Evolutionary conservation across 2,888 invertebrate species (phyloP), one percentile per base, ranked within the genome.

Genomic region (Oscheius sp.): DNA sequence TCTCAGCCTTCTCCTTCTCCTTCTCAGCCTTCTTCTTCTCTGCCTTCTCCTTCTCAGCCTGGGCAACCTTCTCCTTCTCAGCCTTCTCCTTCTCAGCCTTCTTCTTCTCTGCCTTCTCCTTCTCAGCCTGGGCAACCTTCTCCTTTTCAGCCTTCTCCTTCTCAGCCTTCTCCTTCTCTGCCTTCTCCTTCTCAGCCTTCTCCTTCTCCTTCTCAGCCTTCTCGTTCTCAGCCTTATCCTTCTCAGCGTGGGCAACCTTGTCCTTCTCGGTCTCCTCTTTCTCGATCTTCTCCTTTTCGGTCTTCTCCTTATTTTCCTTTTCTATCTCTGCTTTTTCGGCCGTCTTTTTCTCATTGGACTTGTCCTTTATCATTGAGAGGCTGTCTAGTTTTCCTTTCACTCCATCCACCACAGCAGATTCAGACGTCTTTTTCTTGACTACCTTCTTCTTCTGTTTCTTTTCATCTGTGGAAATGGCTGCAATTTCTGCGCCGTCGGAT

Each of bases 171-270:
- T 42, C 58, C 11, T 47, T 50, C 29, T 73, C 50, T 1, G 47
- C 47, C 48, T 48, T 42, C 1, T 71, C 29, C 57, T 42, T 21
- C 29, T 57, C 60, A 9, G 29, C 35, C 42, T 62, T 42, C 21
- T 21, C 47, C 51, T 70, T 13, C 11, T 60, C 55, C 47, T 33
- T 50, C 60, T 72, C 70, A 11, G 42, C 21, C 50, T 74, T 70
- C 7, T 50, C 42, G 13, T 76, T 63, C 10, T 60, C 78, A 63
- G 51, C 62, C 66, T 66, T 51, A 10, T 66, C 66, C 35, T 33
- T 53, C 51, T 66, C 51, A 33, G 33, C 53, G 7, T 53, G 4
- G 13, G 53, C 53, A 3, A 11, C 11, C 13, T 66, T 53, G 51
- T 32, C 53, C 47, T 63, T 37, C 47, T 47, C 29, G 3, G 13